phyloP scores from a whole-genome alignment of 2,113 vertebrate species.

The Pelodiscus sinensis region DNA sequence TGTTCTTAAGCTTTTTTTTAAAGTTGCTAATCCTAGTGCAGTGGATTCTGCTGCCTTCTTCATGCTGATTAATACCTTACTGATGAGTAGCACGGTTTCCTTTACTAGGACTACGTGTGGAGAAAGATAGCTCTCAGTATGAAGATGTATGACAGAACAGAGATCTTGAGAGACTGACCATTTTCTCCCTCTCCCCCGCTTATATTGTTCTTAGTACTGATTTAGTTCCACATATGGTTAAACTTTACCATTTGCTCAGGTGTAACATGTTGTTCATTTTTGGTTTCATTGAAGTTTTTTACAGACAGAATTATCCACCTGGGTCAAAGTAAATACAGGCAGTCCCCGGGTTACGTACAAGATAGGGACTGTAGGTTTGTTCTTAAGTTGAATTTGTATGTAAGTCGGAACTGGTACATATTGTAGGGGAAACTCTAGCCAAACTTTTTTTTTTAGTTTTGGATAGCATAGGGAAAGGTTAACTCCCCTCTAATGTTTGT shows the following conservation, averaged over 20 bases:
- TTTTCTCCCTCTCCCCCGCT: not conserved
- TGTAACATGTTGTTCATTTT: constrained; percentile 9
- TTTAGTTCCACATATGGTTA: not conserved
- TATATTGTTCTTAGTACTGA: not conserved
- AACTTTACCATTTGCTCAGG: not conserved
- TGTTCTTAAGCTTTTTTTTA: not conserved
- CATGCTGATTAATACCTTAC: not conserved
- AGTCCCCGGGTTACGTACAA: too few species aligned
- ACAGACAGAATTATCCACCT: constrained; percentile 68
- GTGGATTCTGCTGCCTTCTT: not conserved
- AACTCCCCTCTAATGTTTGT: too few species aligned
- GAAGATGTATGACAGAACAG: not conserved
- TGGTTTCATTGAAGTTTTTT: constrained; percentile 67
- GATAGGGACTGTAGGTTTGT: too few species aligned
- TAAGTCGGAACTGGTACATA: too few species aligned
- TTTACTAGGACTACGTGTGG: not conserved
- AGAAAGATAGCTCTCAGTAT: not conserved
- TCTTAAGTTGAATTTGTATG: too few species aligned
- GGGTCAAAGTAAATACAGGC: constrained; percentile 73
- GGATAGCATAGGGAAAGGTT: too few species aligned
- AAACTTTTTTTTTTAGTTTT: too few species aligned
- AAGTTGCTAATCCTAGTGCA: not conserved
- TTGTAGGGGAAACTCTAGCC: too few species aligned
- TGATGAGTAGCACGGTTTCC: not conserved
- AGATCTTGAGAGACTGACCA: not conserved